Evolutionary conservation across 2,888 invertebrate species (phyloP).

Genomic region (Chymomyza amoena): DNA sequence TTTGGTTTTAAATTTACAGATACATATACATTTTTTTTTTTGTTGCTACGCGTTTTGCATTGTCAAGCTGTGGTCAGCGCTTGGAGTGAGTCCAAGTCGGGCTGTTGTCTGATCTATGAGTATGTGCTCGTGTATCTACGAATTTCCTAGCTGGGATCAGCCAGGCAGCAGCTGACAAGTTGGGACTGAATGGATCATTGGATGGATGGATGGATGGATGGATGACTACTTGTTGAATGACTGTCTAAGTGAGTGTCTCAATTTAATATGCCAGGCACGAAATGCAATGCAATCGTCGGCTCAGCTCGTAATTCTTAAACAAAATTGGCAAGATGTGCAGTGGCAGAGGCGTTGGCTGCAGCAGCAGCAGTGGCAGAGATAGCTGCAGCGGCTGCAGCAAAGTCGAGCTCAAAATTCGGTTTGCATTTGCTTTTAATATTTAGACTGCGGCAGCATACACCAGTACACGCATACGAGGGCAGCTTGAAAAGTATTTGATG

Average conservation of each 20-base stretch:
- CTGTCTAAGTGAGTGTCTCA: not conserved
- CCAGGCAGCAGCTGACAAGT: not conserved
- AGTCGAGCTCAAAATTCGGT: conserved; percentile 51
- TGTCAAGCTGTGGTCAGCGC: not conserved
- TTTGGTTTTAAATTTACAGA: not conserved
- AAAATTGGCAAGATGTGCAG: conserved; percentile 40
- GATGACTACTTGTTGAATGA: not conserved
- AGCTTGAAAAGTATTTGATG: not conserved
- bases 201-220: not conserved
- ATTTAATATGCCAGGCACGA: conserved; percentile 42
- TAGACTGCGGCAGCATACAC: conserved; percentile 14
- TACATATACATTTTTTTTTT: not conserved
- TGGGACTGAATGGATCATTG: not conserved
- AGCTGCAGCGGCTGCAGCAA: not conserved
- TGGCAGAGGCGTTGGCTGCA: conserved; percentile 8
- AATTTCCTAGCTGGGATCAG: conserved; percentile 13
- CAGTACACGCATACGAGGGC: conserved; percentile 1
- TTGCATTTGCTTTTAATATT: conserved; percentile 58
- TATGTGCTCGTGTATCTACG: not conserved
- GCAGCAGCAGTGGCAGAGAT: not conserved
- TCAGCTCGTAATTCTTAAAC: conserved; percentile 14
- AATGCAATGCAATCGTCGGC: conserved; percentile 42
- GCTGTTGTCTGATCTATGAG: conserved; percentile 1
- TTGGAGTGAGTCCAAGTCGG: not conserved
- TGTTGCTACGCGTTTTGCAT: not conserved